Evolutionary conservation across 2,797 vertebrate species (phyloP).

Genomic region (Labroides dimidiatus): DNA sequence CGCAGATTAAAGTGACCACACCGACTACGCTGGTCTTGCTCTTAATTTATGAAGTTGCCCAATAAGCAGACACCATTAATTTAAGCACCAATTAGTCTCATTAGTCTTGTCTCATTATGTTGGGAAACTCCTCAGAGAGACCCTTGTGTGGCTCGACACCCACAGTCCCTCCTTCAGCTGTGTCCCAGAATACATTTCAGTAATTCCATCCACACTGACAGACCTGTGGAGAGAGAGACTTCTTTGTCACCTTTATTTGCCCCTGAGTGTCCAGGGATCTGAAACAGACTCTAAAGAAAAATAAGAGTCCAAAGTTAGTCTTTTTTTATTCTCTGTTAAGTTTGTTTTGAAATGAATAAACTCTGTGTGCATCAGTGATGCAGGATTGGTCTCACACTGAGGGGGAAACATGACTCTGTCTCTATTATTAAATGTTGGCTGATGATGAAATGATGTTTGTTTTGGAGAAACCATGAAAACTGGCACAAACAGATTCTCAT

Average conservation of each 20-base stretch:
- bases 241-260: conserved; percentile 51
- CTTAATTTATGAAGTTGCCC: conserved; percentile 23
- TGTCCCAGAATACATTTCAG: conserved; percentile 40
- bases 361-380: neutral
- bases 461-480: conserved; percentile 9
- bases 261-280: conserved; percentile 27
- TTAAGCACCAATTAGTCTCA: conserved; percentile 39
- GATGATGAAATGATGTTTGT: conserved; percentile 5
- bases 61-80: conserved; percentile 27
- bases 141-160: conserved; percentile 6
- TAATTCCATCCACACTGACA: conserved; percentile 34
- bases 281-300: conserved; percentile 29
- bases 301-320: conserved; percentile 28
- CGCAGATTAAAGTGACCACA: conserved; percentile 3
- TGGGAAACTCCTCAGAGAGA: conserved; percentile 21
- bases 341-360: conserved; percentile 54
- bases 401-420: neutral
- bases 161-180: conserved; percentile 1
- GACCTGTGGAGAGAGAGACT: conserved; percentile 20
- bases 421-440: conserved; percentile 5
- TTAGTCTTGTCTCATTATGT: conserved; percentile 44
- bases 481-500: neutral
- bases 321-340: conserved; percentile 56
- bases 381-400: conserved; percentile 1
- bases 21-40: neutral